Evolutionary conservation across 2,113 vertebrate genomes (phyloP).

Genomic region (Ceyx margarethae): DNA sequence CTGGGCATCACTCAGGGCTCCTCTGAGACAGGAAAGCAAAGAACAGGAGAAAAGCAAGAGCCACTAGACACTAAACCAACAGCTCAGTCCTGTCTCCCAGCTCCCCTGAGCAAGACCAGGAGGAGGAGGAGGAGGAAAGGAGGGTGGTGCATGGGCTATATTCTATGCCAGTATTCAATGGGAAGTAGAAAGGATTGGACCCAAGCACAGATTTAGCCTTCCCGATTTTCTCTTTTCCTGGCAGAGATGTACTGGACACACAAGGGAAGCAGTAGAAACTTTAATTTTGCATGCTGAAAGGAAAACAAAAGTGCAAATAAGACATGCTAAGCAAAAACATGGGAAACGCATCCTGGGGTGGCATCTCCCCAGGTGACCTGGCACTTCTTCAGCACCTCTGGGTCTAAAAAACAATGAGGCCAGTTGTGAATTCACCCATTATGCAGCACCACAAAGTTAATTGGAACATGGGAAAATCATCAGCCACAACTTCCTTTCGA

Average conservation of each 20-base stretch:
- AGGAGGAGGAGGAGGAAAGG: not conserved
- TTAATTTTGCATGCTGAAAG: not conserved
- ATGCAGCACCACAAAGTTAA: not conserved
- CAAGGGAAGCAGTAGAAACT: not conserved
- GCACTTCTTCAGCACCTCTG: not conserved
- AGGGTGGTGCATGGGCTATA: not conserved
- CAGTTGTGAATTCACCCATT: not conserved
- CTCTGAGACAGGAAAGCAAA: fast-evolving
- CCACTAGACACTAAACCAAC: not conserved
- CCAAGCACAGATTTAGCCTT: not conserved
- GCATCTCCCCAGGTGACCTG: not conserved
- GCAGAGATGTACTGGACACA: not conserved
- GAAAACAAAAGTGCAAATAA: not conserved
- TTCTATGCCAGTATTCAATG: fast-evolving
- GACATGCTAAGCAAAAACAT: not conserved
- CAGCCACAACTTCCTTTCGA: not conserved
- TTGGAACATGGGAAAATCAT: constrained; percentile 20
- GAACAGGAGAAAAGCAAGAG: not conserved
- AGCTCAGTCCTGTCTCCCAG: not conserved
- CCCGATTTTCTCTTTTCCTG: not conserved
- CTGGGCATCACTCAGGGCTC: fast-evolving
- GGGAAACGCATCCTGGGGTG: not conserved
- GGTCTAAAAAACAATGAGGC: not conserved
- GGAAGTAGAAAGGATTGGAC: not conserved
- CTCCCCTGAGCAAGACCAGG: not conserved